These are phyloP conservation scores for Takifugu rubripes DNA, from an alignment of 2,797 vertebrate genomes.

Conservation along the genomic window DNA sequence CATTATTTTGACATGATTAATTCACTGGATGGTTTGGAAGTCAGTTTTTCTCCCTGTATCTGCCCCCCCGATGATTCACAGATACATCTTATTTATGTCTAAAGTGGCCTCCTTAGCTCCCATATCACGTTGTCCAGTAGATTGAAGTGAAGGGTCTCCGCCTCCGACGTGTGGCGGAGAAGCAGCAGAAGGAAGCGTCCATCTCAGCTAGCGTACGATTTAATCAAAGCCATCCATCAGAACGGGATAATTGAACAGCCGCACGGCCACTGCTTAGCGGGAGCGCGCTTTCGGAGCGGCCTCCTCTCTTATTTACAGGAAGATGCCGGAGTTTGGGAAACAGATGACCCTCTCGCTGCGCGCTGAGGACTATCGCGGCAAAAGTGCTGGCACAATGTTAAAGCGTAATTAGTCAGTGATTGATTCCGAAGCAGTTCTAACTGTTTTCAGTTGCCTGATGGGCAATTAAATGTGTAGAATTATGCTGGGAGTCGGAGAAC, in stretches of 20 bases:
- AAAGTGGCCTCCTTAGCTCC: constrained; percentile 53
- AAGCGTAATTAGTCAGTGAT: constrained; percentile 14
- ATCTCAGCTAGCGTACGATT: constrained; percentile 62
- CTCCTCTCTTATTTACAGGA: constrained; percentile 5
- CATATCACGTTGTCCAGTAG: constrained; percentile 24
- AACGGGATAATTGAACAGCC: constrained; percentile 69
- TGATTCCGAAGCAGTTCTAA: constrained; percentile 13
- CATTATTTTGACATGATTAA: too few relatives aligned
- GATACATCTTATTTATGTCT: constrained; percentile 63
- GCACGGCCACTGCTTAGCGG: constrained; percentile 58
- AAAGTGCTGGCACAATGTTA: constrained; percentile 22
- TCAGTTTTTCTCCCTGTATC: background rate
- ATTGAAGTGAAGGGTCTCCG: constrained; percentile 9
- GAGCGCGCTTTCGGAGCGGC: constrained; percentile 12
- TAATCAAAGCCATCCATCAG: constrained; percentile 75
- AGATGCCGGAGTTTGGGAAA: constrained; percentile 6
- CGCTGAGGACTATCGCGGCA: background rate
- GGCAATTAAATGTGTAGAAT: constrained; percentile 52
- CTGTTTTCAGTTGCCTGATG: constrained; percentile 27
- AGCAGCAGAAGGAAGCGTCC: constrained; percentile 23
- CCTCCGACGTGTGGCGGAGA: constrained; percentile 5
- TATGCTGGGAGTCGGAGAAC: constrained; percentile 31
- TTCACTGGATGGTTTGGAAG: background rate
- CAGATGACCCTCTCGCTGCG: background rate
- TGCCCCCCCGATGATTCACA: constrained; percentile 56